Evolutionary conservation across 2,797 vertebrate genomes (phyloP), one percentile per base, ranked within the genome.

Genomic region (Cygnus olor): DNA sequence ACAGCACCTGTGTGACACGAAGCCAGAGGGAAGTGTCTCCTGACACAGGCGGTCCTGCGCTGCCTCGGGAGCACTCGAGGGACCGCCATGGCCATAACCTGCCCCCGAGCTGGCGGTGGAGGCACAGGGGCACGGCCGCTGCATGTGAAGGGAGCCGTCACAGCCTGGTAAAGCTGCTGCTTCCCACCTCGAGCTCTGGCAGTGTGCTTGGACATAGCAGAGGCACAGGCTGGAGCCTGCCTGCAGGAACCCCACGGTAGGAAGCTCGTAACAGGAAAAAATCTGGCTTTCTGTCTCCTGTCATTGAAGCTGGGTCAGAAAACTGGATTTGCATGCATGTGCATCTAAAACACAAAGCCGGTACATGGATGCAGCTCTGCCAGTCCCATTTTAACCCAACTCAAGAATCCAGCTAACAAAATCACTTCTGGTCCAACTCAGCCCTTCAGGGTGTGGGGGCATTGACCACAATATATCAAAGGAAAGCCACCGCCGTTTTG

Each of bases 181-280:
- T 21, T 11, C 47, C 32, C 58, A n/a, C 56, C 0, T 0, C 6
- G 69, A 49, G 10, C 0, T 0, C 51, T 0, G 0, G 36, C 8
- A 9, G 28, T 34, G 45, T 3, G 11, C n/a, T 71, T 58, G 54
- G 38, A 38, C 1, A 2, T 3, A n/a, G 57, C 44, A 80, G 28
- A 66, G 80, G 60, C 3, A 0, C 14, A 9, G 61, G 25, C 32
- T 74, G 68, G 45, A 34, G 30, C 47, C 73, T 49, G 51, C n/a
- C 69, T 30, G 30, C 45, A 68, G 58, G 73, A 71, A 45, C 16
- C 10, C 6, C 0, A 0, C 42, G 40, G 69, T 0, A n/a, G 30
- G 44, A 70, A 79, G 27, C 20, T 60, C 34, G 84, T 63, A 13
- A 32, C 9, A 64, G 27, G 63, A 19, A 82, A 73, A 53, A 30